Conservation (phyloP, 92 coral and sea anemone genomes). For the Galaxea fascicularis region DNA sequence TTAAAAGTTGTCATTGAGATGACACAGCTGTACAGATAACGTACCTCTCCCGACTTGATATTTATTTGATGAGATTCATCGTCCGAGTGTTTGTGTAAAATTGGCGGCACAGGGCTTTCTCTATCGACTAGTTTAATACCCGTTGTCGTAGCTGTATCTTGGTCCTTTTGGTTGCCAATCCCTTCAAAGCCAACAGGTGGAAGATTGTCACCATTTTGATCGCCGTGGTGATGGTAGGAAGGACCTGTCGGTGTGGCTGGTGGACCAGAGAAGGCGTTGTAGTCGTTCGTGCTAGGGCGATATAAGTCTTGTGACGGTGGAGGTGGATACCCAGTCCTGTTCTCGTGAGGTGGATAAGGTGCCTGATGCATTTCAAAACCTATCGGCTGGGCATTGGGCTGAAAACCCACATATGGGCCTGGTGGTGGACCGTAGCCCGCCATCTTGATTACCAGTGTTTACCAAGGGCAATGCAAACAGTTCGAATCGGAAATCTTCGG, state of each 20-base stretch:
- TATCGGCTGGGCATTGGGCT: slow-evolving; percentile 62
- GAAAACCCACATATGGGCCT: slow-evolving; percentile 62
- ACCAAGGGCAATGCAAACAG: too few relatives aligned
- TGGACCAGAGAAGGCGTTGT: slow-evolving; percentile 16
- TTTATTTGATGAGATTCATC: not conserved
- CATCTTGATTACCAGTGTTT: slow-evolving; percentile 39
- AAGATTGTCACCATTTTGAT: slow-evolving; percentile 17
- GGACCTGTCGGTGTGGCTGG: not conserved
- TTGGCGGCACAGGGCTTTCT: slow-evolving; percentile 3
- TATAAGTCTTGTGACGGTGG: slow-evolving; percentile 71
- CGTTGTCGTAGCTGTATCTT: slow-evolving; percentile 54
- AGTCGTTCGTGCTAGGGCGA: slow-evolving; percentile 28
- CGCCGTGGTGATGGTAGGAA: slow-evolving; percentile 37
- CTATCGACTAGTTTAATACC: slow-evolving; percentile 36
- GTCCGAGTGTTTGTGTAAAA: too few relatives aligned
- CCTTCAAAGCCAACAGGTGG: slow-evolving; percentile 83
- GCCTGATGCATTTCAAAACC: slow-evolving; percentile 71
- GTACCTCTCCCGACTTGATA: not conserved
- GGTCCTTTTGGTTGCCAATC: slow-evolving; percentile 25
- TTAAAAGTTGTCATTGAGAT: not conserved
- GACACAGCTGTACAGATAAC: not conserved
- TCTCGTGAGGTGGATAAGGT: slow-evolving; percentile 35
- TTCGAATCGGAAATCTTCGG: too few relatives aligned
- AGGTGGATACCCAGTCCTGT: slow-evolving; percentile 21
- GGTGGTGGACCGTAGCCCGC: slow-evolving; percentile 67